phyloP scores from a whole-genome alignment of 2,888 invertebrate genomes.

The Neoascia interrupta region DNA sequence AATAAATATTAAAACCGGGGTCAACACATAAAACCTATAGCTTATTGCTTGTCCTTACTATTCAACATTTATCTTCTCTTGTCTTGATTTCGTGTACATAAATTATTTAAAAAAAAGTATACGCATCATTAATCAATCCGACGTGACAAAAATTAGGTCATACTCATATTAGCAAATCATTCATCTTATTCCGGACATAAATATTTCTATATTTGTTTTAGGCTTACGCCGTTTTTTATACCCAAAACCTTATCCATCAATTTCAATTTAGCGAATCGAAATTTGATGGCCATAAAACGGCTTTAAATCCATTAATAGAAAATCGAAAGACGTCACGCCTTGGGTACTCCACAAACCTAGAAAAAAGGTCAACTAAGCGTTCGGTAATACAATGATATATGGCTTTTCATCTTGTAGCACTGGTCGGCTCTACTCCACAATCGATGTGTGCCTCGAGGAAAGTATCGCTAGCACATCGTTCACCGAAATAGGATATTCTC shows the following conservation, averaged over 20 bases:
- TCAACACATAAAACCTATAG: no score
- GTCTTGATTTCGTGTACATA: no score
- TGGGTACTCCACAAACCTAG: slow-evolving; percentile 10
- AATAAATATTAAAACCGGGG: no score
- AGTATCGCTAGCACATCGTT: slow-evolving; percentile 20
- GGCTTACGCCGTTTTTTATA: background rate
- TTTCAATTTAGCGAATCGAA: slow-evolving; percentile 55
- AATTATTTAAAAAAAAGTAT: no score
- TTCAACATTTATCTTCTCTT: no score
- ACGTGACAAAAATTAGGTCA: background rate
- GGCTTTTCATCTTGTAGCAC: slow-evolving; percentile 31
- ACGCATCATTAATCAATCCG: slow-evolving; percentile 26
- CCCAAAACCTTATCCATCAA: slow-evolving; percentile 45
- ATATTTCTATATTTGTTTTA: slow-evolving; percentile 30
- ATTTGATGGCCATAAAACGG: slow-evolving; percentile 60
- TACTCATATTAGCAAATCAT: slow-evolving; percentile 29
- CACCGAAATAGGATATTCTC: slow-evolving; percentile 44
- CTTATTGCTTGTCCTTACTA: no score
- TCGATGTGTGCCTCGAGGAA: slow-evolving; percentile 25
- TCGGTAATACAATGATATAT: slow-evolving; percentile 57
- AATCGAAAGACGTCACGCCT: slow-evolving; percentile 50
- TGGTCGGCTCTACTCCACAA: no score
- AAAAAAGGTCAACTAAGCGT: slow-evolving; percentile 49
- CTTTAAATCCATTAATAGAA: slow-evolving; percentile 65
- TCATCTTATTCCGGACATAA: slow-evolving; percentile 34